Conservation (phyloP, 2,113 vertebrate genomes). For the Phainopepla nitens region DNA sequence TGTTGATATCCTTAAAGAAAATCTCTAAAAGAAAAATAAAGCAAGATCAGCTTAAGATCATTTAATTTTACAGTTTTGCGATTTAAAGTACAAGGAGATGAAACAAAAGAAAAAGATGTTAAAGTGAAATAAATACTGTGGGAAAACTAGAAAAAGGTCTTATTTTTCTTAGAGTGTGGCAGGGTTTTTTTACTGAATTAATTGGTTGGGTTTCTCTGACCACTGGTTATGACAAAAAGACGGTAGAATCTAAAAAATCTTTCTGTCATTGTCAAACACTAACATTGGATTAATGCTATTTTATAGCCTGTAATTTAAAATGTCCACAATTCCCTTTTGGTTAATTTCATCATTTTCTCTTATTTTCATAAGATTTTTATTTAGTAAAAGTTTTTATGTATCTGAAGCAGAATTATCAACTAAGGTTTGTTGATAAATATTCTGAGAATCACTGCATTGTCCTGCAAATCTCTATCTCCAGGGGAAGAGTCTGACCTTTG, state of each 20-base stretch:
- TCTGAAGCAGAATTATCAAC: not conserved
- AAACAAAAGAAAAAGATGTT: not conserved
- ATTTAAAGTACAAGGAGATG: not conserved
- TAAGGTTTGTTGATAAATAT: not conserved
- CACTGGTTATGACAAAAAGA: not conserved
- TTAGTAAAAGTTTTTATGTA: not conserved
- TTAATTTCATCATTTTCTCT: not conserved
- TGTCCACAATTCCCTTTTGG: not conserved
- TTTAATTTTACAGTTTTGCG: not conserved
- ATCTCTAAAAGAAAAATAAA: slow-evolving; percentile 53
- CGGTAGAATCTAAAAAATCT: not conserved
- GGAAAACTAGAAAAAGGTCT: not conserved
- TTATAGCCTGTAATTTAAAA: not conserved
- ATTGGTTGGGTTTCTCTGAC: not conserved
- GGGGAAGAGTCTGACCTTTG: not conserved
- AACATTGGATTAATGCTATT: not conserved
- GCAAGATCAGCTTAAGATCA: not conserved
- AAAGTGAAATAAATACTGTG: not conserved
- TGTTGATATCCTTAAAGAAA: slow-evolving; percentile 58
- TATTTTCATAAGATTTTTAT: not conserved
- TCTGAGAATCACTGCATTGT: not conserved
- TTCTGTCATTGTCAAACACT: not conserved
- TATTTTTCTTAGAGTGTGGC: not conserved
- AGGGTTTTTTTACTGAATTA: not conserved
- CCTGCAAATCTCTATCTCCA: not conserved